Base-by-base conservation (phyloP, 2,797 vertebrate genomes). In the Gymnopithys bicolor region DNA sequence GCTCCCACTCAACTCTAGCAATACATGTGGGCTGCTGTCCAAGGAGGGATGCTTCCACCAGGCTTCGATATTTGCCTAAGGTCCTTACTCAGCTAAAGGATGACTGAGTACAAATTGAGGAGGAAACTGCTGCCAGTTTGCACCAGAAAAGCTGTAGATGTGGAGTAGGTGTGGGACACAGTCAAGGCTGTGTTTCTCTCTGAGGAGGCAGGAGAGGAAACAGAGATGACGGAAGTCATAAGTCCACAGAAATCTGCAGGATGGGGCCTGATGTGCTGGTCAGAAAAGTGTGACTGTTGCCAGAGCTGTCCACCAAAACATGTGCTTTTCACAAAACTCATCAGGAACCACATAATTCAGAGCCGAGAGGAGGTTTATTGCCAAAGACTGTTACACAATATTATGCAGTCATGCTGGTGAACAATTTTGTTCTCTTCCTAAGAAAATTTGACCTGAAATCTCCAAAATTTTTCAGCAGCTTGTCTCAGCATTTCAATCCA, bases 321-420 rank as follows among this genome's bases (percentile, higher is more conserved):
- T 91, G 86, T 24, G 19, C 82, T 92, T 89, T 91, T 92, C 95
- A 93, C 71, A 19, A 28, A 92, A 69, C 53, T 70, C 60, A 56
- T 97, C 95, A 96, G 62, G 94, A 96, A 76, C 86, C 79, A 91
- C 87, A 93, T 94, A 88, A 84, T 82, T 96, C 92, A 87, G 80
- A 53, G 19, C 74, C 0, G 4, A 92, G 94, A 95, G 82, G 55
- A 93, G 84, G 74, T 95, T 94, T 90, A 66, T 90, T 97, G 96
- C 96, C 95, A 95, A 92, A 92, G 76, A 79, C n/a, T 3, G 7
- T 97, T 97, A 70, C 88, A 39, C 89, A 96, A 95, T 35, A 17
- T 93, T 95, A 24, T 59, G 80, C 82, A 95, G 51, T 85, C 48
- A 7, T n/a, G 19, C 10, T 56, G 59, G 91, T 59, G 53, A 71